Conservation (phyloP, 1,140 invertebrate species). For the Pseudachorutes palmiensis region DNA sequence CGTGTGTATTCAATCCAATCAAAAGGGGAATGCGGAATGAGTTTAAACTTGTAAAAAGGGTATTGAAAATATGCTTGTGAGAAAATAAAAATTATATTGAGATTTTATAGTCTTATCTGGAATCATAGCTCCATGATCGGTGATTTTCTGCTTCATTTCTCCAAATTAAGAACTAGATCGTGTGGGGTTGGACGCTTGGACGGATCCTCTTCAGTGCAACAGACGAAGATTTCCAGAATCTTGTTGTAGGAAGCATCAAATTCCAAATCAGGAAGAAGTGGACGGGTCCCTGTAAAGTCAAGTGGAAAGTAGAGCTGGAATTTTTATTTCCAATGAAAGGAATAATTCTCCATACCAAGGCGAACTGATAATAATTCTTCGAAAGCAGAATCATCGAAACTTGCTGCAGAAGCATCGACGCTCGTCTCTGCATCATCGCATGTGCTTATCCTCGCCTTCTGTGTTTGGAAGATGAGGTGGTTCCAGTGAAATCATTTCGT, state of each 20-base stretch:
- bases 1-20: neutral
- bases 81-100: neutral
- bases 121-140: neutral
- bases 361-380: slow-evolving; percentile 28
- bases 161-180: slow-evolving; percentile 35
- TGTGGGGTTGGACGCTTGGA: slow-evolving; percentile 54
- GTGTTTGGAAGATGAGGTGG: slow-evolving; percentile 50
- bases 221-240: slow-evolving; percentile 60
- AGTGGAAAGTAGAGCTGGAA: neutral
- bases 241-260: slow-evolving; percentile 53
- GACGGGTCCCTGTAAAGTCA: slow-evolving; percentile 48
- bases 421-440: neutral
- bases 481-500: slow-evolving; percentile 68
- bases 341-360: slow-evolving; percentile 13
- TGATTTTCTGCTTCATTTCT: neutral
- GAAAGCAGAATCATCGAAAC: slow-evolving; percentile 33
- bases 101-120: neutral
- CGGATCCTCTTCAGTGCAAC: slow-evolving; percentile 58
- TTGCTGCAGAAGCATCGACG: too few relatives aligned
- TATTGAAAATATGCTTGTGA: neutral
- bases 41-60: neutral
- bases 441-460: slow-evolving; percentile 56
- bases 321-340: neutral
- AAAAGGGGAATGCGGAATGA: neutral
- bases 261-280: slow-evolving; percentile 56